Conservation (phyloP, 2,888 invertebrate genomes). For the Caenorhabditis angaria region DNA sequence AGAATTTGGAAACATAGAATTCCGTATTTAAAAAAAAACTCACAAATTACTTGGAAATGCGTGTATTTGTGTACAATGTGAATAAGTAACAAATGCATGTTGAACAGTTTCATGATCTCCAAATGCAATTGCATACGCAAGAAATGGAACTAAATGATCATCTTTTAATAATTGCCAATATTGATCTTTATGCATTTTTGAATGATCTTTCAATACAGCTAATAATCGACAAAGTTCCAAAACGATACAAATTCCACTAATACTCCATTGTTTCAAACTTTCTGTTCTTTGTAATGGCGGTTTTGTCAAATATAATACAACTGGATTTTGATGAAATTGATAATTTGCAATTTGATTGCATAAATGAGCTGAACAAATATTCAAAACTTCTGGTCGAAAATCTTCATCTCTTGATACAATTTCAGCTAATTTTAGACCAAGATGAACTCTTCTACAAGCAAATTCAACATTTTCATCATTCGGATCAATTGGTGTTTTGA, state of each 20-base stretch:
- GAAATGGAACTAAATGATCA: slow-evolving; percentile 72
- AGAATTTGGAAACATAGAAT: background rate
- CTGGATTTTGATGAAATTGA: slow-evolving; percentile 45
- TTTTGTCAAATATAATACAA: slow-evolving; percentile 51
- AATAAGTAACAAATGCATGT: slow-evolving; percentile 71
- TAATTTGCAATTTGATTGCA: slow-evolving; percentile 63
- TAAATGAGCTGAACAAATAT: slow-evolving; percentile 48
- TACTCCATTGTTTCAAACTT: slow-evolving; percentile 59
- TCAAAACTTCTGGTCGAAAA: slow-evolving; percentile 52
- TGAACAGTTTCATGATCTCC: slow-evolving; percentile 72
- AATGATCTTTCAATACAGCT: slow-evolving; percentile 66
- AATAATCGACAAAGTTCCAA: slow-evolving; percentile 61
- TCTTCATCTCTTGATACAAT: slow-evolving; percentile 61
- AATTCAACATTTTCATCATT: slow-evolving; percentile 16
- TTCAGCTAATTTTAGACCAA: slow-evolving; percentile 63
- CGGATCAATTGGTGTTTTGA: slow-evolving; percentile 33
- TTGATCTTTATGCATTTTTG: slow-evolving; percentile 67
- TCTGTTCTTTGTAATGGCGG: slow-evolving; percentile 44
- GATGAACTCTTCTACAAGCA: slow-evolving; percentile 66
- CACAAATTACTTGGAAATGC: slow-evolving; percentile 72
- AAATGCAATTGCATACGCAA: slow-evolving; percentile 73
- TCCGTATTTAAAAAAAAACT: slow-evolving; percentile 6
- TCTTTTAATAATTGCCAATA: slow-evolving; percentile 73
- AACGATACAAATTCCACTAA: slow-evolving; percentile 61
- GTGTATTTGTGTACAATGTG: slow-evolving; percentile 72